Conservation (phyloP, 1,140 invertebrate species). For the Ceratina calcarata region DNA sequence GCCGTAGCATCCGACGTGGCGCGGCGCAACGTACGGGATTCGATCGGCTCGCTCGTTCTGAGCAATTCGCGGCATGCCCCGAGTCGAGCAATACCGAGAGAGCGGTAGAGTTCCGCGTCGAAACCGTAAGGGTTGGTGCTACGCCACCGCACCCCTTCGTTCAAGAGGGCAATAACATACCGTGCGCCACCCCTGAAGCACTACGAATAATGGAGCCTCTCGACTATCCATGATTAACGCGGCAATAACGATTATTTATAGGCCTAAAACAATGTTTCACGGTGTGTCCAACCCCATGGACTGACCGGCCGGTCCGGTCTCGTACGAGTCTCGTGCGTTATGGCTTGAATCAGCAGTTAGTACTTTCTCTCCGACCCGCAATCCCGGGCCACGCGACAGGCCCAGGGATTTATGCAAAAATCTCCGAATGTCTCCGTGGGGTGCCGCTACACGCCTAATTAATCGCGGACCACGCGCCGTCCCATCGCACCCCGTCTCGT, state of each 20-base stretch:
- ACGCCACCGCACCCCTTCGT: slow-evolving; percentile 57
- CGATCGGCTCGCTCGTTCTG: slow-evolving; percentile 70
- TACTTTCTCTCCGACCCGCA: slow-evolving; percentile 5
- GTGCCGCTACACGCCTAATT: slow-evolving; percentile 59
- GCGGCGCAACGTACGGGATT: slow-evolving; percentile 44
- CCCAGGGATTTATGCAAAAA: slow-evolving; percentile 30
- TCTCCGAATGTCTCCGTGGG: slow-evolving; percentile 43
- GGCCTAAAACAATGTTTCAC: slow-evolving; percentile 77
- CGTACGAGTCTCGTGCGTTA: slow-evolving; percentile 15
- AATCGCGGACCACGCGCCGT: slow-evolving; percentile 43
- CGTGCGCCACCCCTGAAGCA: slow-evolving; percentile 59
- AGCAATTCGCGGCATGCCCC: slow-evolving; percentile 74
- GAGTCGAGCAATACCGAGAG: slow-evolving; percentile 65
- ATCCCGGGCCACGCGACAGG: neutral
- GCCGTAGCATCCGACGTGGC: slow-evolving; percentile 66
- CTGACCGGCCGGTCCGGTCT: slow-evolving; percentile 21
- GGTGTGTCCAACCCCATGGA: slow-evolving; percentile 65
- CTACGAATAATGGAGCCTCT: slow-evolving; percentile 74
- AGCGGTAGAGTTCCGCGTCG: slow-evolving; percentile 31
- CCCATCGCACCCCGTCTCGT: neutral
- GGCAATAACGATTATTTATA: slow-evolving; percentile 78
- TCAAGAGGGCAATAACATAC: slow-evolving; percentile 74
- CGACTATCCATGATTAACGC: slow-evolving; percentile 76
- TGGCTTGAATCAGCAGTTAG: slow-evolving; percentile 69
- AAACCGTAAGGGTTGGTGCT: slow-evolving; percentile 69